phyloP scores from a whole-genome alignment of 2,113 vertebrate species.

The Chloropsis hardwickii region DNA sequence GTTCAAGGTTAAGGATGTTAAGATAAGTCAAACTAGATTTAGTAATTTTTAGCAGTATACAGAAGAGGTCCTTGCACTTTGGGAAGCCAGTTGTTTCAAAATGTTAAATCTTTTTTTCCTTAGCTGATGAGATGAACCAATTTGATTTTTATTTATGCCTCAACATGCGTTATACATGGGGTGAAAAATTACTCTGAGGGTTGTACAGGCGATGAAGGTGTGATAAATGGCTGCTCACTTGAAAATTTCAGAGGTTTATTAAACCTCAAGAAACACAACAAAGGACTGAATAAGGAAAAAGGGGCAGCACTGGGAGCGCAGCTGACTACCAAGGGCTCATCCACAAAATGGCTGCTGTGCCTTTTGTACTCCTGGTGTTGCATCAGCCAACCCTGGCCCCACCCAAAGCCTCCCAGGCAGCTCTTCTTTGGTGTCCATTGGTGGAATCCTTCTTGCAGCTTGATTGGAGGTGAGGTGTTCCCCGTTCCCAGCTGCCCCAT shows the following conservation, averaged over 20 bases:
- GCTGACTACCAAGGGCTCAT: neutral
- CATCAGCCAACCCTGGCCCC: neutral
- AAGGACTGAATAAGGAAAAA: neutral
- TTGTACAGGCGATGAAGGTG: neutral
- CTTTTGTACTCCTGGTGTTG: neutral
- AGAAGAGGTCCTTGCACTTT: neutral
- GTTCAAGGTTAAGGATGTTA: constrained; percentile 22
- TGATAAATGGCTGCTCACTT: neutral
- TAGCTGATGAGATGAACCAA: neutral
- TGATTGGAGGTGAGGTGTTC: neutral
- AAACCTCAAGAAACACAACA: neutral
- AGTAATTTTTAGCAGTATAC: neutral
- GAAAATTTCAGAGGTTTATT: neutral
- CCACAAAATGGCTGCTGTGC: neutral
- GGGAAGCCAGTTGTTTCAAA: neutral
- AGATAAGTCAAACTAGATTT: neutral
- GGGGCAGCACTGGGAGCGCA: neutral
- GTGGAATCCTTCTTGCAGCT: neutral
- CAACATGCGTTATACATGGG: neutral
- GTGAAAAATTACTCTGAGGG: neutral
- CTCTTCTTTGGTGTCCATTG: neutral
- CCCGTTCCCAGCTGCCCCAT: neutral
- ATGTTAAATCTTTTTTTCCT: neutral
- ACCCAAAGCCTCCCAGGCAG: neutral
- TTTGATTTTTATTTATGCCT: neutral